Evolutionary conservation across 2,113 vertebrate species (phyloP).

Genomic region (Cathartes aura): DNA sequence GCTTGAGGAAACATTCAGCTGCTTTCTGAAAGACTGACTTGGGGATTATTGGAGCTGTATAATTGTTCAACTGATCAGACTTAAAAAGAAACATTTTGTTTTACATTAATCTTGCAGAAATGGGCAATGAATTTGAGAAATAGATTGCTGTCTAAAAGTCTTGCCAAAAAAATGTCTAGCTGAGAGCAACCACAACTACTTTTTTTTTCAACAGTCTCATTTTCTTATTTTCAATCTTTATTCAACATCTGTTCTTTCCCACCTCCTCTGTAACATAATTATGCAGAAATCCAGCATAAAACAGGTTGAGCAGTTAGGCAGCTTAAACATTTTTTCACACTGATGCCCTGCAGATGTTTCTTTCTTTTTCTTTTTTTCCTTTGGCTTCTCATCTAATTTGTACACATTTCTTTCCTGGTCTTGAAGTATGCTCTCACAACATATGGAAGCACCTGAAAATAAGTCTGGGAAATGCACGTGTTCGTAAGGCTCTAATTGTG

Average conservation of each 20-base stretch:
- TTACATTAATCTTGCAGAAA: constrained; percentile 73
- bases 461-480: not conserved
- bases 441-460: constrained; percentile 56
- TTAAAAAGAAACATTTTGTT: constrained; percentile 60
- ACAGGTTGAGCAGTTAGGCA: constrained; percentile 63
- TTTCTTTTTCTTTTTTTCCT: not conserved
- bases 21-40: constrained; percentile 57
- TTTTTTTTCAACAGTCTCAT: not conserved
- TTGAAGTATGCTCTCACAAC: constrained; percentile 29
- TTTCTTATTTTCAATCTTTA: constrained; percentile 67
- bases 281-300: constrained; percentile 55
- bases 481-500: not conserved
- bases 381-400: constrained; percentile 43
- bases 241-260: constrained; percentile 66
- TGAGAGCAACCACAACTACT: constrained; percentile 14
- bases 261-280: constrained; percentile 58
- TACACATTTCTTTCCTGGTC: constrained; percentile 18
- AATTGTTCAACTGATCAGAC: constrained; percentile 65
- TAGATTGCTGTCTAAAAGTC: constrained; percentile 53
- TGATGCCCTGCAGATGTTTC: constrained; percentile 61
- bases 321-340: constrained; percentile 58
- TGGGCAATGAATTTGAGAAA: constrained; percentile 60
- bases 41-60: constrained; percentile 43
- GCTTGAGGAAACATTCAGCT: constrained; percentile 60
- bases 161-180: constrained; percentile 51